phyloP scores from a whole-genome alignment of 1,140 invertebrate genomes.

The Temnothorax curvispinosus region DNA sequence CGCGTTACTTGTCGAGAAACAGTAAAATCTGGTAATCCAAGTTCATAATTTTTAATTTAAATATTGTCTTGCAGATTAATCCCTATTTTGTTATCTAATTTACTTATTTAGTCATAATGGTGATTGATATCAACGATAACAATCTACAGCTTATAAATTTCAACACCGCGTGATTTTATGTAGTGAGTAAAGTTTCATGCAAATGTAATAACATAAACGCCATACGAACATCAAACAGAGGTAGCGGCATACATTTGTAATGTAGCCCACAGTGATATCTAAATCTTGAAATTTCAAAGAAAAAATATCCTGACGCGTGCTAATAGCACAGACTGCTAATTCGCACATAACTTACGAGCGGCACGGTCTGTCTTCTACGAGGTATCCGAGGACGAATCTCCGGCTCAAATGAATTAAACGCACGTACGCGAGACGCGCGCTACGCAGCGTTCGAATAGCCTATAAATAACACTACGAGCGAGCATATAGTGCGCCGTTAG shows the following conservation, averaged over 20 bases:
- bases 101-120: constrained; percentile 1
- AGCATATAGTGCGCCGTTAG: constrained; percentile 70
- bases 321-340: constrained; percentile 52
- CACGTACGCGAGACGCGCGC: constrained; percentile 69
- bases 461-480: constrained; percentile 74
- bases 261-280: background rate
- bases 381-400: constrained; percentile 55
- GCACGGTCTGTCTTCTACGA: constrained; percentile 31
- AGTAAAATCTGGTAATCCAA: background rate
- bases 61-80: background rate
- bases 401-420: constrained; percentile 72
- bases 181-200: background rate
- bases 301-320: background rate
- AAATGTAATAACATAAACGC: background rate
- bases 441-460: constrained; percentile 76
- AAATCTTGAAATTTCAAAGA: background rate
- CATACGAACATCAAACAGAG: background rate
- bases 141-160: background rate
- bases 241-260: background rate
- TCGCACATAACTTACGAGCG: constrained; percentile 56
- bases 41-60: background rate
- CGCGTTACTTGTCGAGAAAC: constrained; percentile 43
- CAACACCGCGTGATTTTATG: background rate
- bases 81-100: background rate
- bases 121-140: background rate